These are phyloP conservation scores for Drosophila affinis DNA, from an alignment of 2,888 invertebrate species.

Conservation along the genomic window DNA sequence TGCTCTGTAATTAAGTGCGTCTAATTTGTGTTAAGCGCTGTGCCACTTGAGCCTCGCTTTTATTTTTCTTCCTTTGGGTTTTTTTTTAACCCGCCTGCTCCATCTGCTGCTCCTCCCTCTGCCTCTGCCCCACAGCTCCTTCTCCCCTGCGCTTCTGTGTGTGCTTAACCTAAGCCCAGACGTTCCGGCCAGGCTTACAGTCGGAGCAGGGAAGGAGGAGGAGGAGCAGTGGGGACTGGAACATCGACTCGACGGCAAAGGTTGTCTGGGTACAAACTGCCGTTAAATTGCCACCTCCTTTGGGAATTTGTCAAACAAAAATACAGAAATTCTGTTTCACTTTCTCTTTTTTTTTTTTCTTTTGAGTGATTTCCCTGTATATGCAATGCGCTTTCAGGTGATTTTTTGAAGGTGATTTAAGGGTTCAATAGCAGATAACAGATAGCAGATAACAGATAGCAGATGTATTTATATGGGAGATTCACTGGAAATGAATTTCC, in stretches of 20 bases:
- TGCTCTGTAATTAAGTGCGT: conserved; percentile 78
- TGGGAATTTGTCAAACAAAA: conserved; percentile 61
- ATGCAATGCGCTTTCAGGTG: conserved; percentile 6
- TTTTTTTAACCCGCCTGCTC: conserved; percentile 33
- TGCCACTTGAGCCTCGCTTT: conserved; percentile 66
- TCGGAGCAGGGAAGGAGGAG: neutral
- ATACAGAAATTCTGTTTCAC: conserved; percentile 8
- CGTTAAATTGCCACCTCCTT: conserved; percentile 64
- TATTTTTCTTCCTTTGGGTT: conserved; percentile 12
- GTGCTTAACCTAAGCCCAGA: conserved; percentile 46
- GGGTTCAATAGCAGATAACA: conserved; percentile 5
- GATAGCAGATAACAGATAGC: no score
- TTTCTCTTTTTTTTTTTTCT: conserved; percentile 3
- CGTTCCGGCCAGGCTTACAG: conserved; percentile 31
- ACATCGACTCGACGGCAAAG: conserved; percentile 52
- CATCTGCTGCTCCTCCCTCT: neutral
- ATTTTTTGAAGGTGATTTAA: conserved; percentile 13
- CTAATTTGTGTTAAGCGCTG: conserved; percentile 77
- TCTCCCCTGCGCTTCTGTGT: conserved; percentile 1
- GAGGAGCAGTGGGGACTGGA: conserved; percentile 1
- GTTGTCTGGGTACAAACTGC: conserved; percentile 58
- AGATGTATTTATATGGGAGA: conserved; percentile 8
- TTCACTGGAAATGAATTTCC: conserved; percentile 3
- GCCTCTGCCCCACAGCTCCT: no score
- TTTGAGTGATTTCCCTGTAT: conserved; percentile 33